Percentiles rank a stretch among this genome's conserved stretches.
Evolutionary conservation across 1,140 invertebrate species (phyloP).

Genomic region (Drosophila arawakana): DNA sequence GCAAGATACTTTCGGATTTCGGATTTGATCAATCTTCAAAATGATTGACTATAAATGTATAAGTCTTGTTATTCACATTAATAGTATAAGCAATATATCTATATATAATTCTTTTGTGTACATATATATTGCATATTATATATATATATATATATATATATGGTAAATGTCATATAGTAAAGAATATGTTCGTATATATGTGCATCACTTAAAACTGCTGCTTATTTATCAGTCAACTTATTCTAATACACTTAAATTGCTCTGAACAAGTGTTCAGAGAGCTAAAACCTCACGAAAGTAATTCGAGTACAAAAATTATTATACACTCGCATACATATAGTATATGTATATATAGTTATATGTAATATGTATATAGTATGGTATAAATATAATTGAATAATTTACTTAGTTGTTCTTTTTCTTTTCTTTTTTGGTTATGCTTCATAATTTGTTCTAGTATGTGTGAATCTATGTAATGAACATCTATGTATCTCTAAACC

Average conservation of each 20-base stretch:
- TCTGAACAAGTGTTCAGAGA: constrained; percentile 27
- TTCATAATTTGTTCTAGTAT: neutral
- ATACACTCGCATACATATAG: neutral
- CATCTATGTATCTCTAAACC: neutral
- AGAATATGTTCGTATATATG: constrained; percentile 20
- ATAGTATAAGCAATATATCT: constrained; percentile 47
- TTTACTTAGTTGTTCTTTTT: constrained; percentile 1
- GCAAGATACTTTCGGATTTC: constrained; percentile 31
- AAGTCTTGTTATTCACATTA: constrained; percentile 79
- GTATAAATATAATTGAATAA: neutral
- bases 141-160: constrained; percentile 4
- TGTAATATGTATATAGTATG: no score
- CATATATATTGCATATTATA: constrained; percentile 17
- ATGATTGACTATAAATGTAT: constrained; percentile 69
- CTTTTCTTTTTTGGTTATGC: neutral
- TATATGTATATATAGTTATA: neutral
- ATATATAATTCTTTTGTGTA: constrained; percentile 13
- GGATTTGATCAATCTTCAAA: constrained; percentile 44
- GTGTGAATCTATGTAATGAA: neutral
- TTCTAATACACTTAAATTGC: constrained; percentile 21
- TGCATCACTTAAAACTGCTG: constrained; percentile 53
- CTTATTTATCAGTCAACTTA: constrained; percentile 73
- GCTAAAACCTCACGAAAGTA: constrained; percentile 1
- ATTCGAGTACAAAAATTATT: constrained; percentile 6
- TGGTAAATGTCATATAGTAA: constrained; percentile 7